Base-by-base conservation (phyloP, 2,888 invertebrate species). In the Chydorus sphaericus region DNA sequence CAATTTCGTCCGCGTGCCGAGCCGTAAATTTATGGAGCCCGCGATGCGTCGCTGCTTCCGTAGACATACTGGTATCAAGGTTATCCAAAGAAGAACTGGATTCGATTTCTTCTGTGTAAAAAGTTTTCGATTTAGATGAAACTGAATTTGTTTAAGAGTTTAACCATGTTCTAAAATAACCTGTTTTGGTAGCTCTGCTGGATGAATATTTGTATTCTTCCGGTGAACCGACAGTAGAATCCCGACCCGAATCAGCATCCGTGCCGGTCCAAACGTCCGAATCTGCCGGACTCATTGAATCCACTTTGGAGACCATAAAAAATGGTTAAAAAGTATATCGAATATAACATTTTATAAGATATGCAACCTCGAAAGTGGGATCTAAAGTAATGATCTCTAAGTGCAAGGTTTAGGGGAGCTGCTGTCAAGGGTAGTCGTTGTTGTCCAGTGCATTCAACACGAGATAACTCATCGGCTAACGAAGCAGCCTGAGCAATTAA, bases 1-100 rank as follows among this genome's bases (percentile, higher is more conserved):
- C 89, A 60, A 98, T 84, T 73, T 97, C 96, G 65, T 96, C 96
- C 60, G 84, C 83, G 70, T 96, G 96, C 59, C 96, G 77, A 1
- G 96, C 93, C 65, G 94, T 80, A 67, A 97, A 97, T 68, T 92
- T 90, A 71, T 96, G 93, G 68, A 96, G 76, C 7, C 93, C 94
- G 66, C 96, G 78, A 68, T 96, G 96, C 26, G 94, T 94, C 3
- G 92, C 91, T 73, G 93, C 93, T 36, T 92, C 75, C 72, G 89
- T 81, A 26, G 59, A 8, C 55, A 59, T n/a, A n/a, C n/a, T n/a
- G n/a, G n/a, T n/a, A n/a, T n/a, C n/a, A 31, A 18, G 14, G 26
- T n/a, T 36, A 20, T 18, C 37, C 54, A 38, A 33, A 44, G 7
- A 16, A 44, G 11, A 39, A 39, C 16, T 38, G 36, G 30, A 33